Evolutionary conservation across 2,113 vertebrate genomes (phyloP), one percentile per base, ranked within the genome.

Genomic region (Proteles cristata): DNA sequence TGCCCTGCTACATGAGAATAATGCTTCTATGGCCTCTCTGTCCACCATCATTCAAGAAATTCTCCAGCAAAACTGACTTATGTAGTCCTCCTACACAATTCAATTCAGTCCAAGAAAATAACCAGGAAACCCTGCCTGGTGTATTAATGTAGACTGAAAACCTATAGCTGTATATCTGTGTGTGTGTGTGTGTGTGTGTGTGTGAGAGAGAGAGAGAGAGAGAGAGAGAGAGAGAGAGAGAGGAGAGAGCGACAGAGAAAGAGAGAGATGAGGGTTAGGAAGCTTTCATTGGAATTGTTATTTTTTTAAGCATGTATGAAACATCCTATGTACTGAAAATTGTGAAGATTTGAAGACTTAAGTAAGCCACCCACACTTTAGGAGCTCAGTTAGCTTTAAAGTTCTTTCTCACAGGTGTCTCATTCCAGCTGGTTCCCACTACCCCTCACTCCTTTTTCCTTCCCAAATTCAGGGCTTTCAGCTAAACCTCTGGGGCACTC

Each of bases 1-100:
- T 5, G 15, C 11, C 16, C 5, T 14, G 28, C 5, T 9, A 8
- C 0, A 0, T 33, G 7, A 33, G 4, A 25, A 21, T 5, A 50
- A 28, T 1, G 26, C 11, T 11, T 69, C 17, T 28, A 14, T 48
- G 66, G 6, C 4, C 4, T 11, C 53, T 76, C 14, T 84, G 39
- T 4, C 19, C 35, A n/a, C 1, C 71, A 3, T 58, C 31, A 69
- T n/a, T 81, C 50, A 58, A 76, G 50, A 84, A 68, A 73, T 71
- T 81, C 26, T 53, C 7, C 33, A 79, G 12, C 15, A 26, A 74
- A 89, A 87, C 0, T 19, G 53, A 61, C 53, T 61, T 14, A n/a
- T 1, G 1, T 9, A 17, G 7, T 4, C 14, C 53, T 73, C 21
- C 45, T 66, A 66, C 31, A 43, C 3, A 35, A 39, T 83, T 68